Evolutionary conservation across 2,113 vertebrate species (phyloP).

Genomic region (Archocentrus centrarchus): DNA sequence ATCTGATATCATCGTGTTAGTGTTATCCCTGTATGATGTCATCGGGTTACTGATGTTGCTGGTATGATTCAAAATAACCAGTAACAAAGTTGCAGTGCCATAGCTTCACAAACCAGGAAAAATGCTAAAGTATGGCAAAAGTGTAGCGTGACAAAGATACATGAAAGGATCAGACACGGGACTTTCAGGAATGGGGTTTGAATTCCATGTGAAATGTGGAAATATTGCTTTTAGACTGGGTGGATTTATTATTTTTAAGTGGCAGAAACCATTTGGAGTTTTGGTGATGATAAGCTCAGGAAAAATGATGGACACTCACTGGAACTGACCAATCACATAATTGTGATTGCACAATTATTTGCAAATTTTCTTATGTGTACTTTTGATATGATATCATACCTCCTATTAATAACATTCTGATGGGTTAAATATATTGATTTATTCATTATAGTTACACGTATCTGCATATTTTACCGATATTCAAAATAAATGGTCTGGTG

Average conservation of each 20-base stretch:
- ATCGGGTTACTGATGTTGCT: rapidly evolving
- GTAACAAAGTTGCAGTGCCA: background rate
- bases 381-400: too few species aligned
- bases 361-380: too few species aligned
- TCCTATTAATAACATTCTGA: too few species aligned
- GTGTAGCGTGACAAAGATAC: background rate
- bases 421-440: background rate
- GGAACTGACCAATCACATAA: background rate
- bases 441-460: background rate
- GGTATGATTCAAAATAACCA: background rate
- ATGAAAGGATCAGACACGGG: too few species aligned
- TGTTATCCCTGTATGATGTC: background rate
- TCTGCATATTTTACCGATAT: background rate
- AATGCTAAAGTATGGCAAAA: background rate
- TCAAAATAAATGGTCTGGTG: background rate
- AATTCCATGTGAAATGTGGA: background rate
- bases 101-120: background rate
- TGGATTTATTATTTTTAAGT: background rate
- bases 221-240: background rate
- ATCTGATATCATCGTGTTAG: background rate
- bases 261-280: background rate
- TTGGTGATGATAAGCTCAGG: background rate
- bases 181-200: background rate
- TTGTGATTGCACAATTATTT: too few species aligned
- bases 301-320: background rate